phyloP scores from a whole-genome alignment of 2,797 vertebrate genomes.

The Micrastur ruficollis region DNA sequence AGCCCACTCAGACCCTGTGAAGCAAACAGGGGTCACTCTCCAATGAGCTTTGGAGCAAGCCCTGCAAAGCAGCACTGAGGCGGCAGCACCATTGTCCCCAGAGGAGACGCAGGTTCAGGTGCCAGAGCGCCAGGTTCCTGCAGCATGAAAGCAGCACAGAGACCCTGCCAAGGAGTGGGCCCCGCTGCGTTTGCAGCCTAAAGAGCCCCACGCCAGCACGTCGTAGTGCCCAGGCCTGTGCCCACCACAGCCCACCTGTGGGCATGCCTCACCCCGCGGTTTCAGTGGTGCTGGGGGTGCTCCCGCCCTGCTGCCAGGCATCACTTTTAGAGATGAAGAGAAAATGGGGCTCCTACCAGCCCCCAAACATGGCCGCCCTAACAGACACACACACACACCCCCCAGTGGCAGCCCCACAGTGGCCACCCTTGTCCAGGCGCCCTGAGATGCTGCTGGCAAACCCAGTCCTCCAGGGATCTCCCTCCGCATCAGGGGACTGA shows the following conservation, averaged over 20 bases:
- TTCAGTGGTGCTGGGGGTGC: not conserved
- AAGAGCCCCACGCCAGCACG: not conserved
- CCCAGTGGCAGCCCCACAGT: not conserved
- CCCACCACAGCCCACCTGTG: not conserved
- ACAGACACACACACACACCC: not conserved
- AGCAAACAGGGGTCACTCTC: not conserved
- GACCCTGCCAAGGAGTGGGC: not conserved
- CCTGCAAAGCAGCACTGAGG: not conserved
- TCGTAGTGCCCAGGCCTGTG: not conserved
- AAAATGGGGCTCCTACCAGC: not conserved
- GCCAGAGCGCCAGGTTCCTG: not conserved
- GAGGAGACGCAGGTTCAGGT: not conserved
- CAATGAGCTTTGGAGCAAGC: not conserved
- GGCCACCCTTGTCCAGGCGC: not conserved
- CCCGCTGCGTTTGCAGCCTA: not conserved
- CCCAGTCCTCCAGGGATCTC: not conserved
- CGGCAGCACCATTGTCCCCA: not conserved
- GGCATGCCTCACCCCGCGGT: rapidly evolving
- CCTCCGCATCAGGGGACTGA: not conserved
- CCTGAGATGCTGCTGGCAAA: not conserved
- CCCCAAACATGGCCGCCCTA: not conserved
- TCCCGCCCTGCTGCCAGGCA: not conserved
- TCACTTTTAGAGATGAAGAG: not conserved
- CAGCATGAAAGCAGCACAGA: not conserved
- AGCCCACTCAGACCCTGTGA: not conserved